Evolutionary conservation across 2,888 invertebrate genomes (phyloP).

Genomic region (Napeogenes inachia): DNA sequence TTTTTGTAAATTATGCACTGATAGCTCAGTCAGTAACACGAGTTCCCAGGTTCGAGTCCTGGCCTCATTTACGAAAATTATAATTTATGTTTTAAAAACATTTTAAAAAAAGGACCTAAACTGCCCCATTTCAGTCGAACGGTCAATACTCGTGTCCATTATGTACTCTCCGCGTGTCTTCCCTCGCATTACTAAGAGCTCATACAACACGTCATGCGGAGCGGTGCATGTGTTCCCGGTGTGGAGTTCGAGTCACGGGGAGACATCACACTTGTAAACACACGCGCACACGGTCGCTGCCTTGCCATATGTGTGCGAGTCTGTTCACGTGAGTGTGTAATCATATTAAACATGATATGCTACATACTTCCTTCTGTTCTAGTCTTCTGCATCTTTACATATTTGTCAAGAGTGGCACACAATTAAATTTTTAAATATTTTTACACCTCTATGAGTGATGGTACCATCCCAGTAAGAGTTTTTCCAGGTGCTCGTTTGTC

Average conservation of each 20-base stretch:
- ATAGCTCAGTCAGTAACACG: too few relatives aligned
- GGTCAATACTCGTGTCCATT: conserved; percentile 55
- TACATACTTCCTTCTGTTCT: too few relatives aligned
- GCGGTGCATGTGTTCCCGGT: conserved; percentile 43
- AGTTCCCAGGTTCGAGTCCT: too few relatives aligned
- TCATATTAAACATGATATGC: too few relatives aligned
- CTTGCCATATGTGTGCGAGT: conserved; percentile 46
- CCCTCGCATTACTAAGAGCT: conserved; percentile 45
- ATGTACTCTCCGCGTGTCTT: conserved; percentile 62
- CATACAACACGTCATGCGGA: conserved; percentile 47
- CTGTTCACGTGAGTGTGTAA: conserved; percentile 49
- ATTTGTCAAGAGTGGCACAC: too few relatives aligned
- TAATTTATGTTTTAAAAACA: not conserved
- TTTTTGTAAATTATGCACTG: too few relatives aligned
- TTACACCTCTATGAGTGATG: too few relatives aligned
- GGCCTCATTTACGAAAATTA: too few relatives aligned
- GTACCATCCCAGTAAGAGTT: too few relatives aligned
- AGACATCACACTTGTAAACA: conserved; percentile 38
- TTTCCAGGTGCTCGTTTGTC: too few relatives aligned
- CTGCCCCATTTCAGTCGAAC: conserved; percentile 51
- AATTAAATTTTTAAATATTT: too few relatives aligned
- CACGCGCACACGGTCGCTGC: conserved; percentile 23
- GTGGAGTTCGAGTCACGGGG: conserved; percentile 28
- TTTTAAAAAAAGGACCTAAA: not conserved
- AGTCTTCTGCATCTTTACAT: too few relatives aligned